Base-by-base conservation (phyloP, 1,140 invertebrate species). In the Polyergus mexicanus region DNA sequence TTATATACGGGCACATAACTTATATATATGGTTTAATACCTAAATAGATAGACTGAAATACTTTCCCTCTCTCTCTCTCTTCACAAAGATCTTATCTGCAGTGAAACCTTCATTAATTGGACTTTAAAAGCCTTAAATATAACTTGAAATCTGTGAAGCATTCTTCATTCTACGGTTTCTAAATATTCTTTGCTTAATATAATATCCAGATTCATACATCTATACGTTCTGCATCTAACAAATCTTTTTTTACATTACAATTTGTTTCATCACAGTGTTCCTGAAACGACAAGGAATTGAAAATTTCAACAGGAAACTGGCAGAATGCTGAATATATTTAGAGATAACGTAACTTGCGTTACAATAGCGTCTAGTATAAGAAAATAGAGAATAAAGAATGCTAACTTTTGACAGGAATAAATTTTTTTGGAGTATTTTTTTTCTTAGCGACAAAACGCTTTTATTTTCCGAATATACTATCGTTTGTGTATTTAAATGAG, bases 41-140 rank as follows among this genome's bases (percentile, higher is more conserved):
- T 63, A 16, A 28, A 62, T 62, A 62, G 58, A 63, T 16, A 63
- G 25, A 63, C 25, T 63, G 28, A 63, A 63, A 63, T 28, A 35
- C 13, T 32, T 19, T 63, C 28, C 6, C 13, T 51, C 19, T 1
- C 16, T 51, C 16, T 51, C 16, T 51, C 16, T 51, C 16, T 63
- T 63, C 28, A 63, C 19, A 8, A 19, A 32, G 28, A 63, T 32
- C 28, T 63, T 16, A 16, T 63, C 25, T 28, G 28, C 0, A 6
- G 11, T 16, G 5, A 63, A 32, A 16, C 35, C 4, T 35, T 13
- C 60, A 19, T 32, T 16, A 63, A 63, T 63, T 35, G 2, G 16
- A 63, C 25, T 25, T 32, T 62, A 32, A 13, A 28, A 32, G 1
- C 19, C 5, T 28, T 63, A 63, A 32, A 63, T 63, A 63, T 63